Evolutionary conservation across 2,113 vertebrate genomes (phyloP).

Genomic region (Tragelaphus buxtoni): DNA sequence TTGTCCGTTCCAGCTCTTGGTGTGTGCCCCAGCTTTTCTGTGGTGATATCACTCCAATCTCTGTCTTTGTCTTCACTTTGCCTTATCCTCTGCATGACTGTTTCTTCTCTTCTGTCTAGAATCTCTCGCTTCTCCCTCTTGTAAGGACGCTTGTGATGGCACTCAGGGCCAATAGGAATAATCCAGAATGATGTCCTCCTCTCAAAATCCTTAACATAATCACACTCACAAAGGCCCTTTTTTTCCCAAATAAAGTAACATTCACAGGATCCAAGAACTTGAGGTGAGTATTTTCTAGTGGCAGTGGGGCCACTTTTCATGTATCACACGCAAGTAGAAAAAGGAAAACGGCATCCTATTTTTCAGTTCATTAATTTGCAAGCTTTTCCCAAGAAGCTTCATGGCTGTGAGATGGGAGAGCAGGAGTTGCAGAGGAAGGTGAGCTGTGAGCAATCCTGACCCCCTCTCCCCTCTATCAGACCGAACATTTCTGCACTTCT

Average conservation of each 20-base stretch:
- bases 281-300: neutral
- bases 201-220: neutral
- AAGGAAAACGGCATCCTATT: neutral
- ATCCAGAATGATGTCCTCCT: neutral
- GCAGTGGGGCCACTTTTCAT: neutral
- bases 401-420: neutral
- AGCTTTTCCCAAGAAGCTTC: neutral
- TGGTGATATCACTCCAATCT: rapidly evolving
- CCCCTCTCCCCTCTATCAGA: neutral
- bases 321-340: neutral
- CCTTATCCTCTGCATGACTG: neutral
- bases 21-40: no score
- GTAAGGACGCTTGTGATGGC: neutral
- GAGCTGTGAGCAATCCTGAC: neutral
- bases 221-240: neutral
- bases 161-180: neutral
- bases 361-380: neutral
- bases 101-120: neutral
- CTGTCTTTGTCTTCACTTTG: neutral
- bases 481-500: neutral
- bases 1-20: neutral
- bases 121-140: neutral
- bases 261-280: neutral
- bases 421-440: neutral
- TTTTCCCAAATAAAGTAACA: neutral